phyloP scores from a whole-genome alignment of 2,888 invertebrate species.

The Eretmocerus hayati region DNA sequence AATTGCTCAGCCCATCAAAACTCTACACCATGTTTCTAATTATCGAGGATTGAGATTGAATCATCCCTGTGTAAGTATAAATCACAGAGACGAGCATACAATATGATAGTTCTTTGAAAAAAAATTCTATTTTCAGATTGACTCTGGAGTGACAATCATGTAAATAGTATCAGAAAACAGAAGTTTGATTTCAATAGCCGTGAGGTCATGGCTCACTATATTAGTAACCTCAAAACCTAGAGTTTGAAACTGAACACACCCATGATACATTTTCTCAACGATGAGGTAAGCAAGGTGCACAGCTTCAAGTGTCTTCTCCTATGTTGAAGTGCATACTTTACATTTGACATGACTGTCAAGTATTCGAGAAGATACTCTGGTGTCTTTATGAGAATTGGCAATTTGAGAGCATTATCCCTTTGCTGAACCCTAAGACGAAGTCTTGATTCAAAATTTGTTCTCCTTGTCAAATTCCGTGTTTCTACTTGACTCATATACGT shows the following conservation, averaged over 20 bases:
- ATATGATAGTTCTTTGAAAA: conserved; percentile 11
- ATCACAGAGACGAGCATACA: conserved; percentile 1
- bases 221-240: conserved; percentile 96
- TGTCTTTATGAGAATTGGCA: too few relatives aligned
- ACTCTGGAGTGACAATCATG: conserved; percentile 97
- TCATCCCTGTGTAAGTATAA: conserved; percentile 90
- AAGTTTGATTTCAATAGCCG: conserved; percentile 99
- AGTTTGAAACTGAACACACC: conserved; percentile 95
- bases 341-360: too few relatives aligned
- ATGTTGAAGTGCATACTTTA: conserved; percentile 14
- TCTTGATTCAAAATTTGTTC: too few relatives aligned
- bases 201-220: conserved; percentile 99
- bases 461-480: too few relatives aligned
- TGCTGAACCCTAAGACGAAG: too few relatives aligned
- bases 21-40: too few relatives aligned
- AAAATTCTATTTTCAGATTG: conserved; percentile 77
- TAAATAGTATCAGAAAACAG: conserved; percentile 98
- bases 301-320: conserved; percentile 16
- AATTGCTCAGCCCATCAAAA: too few relatives aligned
- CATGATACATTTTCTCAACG: conserved; percentile 99
- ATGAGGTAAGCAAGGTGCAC: conserved; percentile 66
- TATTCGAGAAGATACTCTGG: too few relatives aligned
- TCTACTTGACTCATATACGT: too few relatives aligned
- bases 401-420: too few relatives aligned
- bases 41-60: conserved; percentile 97